These are phyloP conservation scores for Clinocottus analis DNA, from an alignment of 2,113 vertebrate species.

Conservation along the genomic window DNA sequence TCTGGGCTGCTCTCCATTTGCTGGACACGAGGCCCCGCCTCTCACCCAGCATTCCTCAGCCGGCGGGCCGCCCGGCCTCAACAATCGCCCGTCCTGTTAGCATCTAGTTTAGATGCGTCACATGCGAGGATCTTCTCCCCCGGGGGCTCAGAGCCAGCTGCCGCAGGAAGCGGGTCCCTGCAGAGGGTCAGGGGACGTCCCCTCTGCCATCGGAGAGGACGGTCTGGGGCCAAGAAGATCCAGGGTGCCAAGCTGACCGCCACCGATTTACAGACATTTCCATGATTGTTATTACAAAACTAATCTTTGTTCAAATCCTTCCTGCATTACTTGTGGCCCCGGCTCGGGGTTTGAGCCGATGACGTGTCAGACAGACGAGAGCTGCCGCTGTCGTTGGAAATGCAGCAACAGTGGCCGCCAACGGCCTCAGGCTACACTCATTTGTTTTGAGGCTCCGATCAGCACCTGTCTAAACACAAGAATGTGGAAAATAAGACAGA, in stretches of 20 bases:
- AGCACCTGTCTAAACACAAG: conserved; percentile 73
- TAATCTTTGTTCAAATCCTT: not conserved
- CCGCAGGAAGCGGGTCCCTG: not conserved
- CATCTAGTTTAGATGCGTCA: conserved; percentile 31
- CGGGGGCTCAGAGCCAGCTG: not conserved
- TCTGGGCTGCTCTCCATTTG: not conserved
- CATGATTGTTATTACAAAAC: not conserved
- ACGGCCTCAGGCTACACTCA: conserved; percentile 50
- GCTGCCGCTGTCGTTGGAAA: not conserved
- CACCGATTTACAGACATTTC: not conserved
- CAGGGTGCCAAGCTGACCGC: not conserved
- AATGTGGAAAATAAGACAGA: conserved; percentile 36
- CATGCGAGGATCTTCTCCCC: conserved; percentile 5
- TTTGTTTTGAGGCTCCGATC: conserved; percentile 66
- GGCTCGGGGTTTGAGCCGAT: not conserved
- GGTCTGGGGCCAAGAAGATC: not conserved
- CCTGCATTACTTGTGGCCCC: not conserved
- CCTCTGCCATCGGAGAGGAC: too few species aligned
- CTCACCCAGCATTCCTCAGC: conserved; percentile 39
- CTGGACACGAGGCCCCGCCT: not conserved
- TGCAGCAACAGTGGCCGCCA: conserved; percentile 29
- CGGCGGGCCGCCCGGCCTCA: not conserved
- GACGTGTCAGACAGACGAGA: conserved; percentile 6
- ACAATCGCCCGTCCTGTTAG: conserved; percentile 44
- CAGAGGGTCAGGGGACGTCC: too few species aligned